A percentile compares a stretch with the other conserved stretches of the same genome.
These are phyloP conservation scores for Diploptera punctata DNA, from an alignment of 2,888 invertebrate genomes.

Conservation along the genomic window DNA sequence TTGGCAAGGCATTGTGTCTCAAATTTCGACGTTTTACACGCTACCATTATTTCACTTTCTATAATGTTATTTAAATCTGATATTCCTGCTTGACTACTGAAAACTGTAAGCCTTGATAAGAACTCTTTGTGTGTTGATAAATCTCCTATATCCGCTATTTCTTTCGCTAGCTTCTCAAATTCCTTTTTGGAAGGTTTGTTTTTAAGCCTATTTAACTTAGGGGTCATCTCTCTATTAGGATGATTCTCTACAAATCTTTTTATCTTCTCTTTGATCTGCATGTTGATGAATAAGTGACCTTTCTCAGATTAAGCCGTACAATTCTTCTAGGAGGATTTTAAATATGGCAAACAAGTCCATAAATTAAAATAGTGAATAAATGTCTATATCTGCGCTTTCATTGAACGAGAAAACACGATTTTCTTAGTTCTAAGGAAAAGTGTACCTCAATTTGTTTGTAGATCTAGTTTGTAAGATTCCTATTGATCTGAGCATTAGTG, in stretches of 20 bases:
- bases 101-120: neutral
- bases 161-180: neutral
- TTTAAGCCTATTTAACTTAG: neutral
- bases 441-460: neutral
- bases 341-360: neutral
- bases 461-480: neutral
- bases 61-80: neutral
- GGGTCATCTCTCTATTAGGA: neutral
- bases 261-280: neutral
- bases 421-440: neutral
- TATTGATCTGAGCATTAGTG: neutral
- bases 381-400: neutral
- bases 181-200: neutral
- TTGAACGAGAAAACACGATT: conserved; percentile 1
- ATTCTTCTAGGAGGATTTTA: neutral
- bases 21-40: neutral
- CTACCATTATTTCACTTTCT: neutral
- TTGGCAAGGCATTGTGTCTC: neutral
- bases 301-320: neutral
- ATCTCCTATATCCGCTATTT: neutral
- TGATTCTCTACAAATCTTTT: neutral
- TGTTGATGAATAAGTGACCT: neutral
- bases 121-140: neutral
- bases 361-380: neutral
- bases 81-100: neutral